A percentile compares a stretch with the other conserved stretches of the same genome.
phyloP scores from a whole-genome alignment of 2,797 vertebrate genomes.

The Heliangelus exortis region DNA sequence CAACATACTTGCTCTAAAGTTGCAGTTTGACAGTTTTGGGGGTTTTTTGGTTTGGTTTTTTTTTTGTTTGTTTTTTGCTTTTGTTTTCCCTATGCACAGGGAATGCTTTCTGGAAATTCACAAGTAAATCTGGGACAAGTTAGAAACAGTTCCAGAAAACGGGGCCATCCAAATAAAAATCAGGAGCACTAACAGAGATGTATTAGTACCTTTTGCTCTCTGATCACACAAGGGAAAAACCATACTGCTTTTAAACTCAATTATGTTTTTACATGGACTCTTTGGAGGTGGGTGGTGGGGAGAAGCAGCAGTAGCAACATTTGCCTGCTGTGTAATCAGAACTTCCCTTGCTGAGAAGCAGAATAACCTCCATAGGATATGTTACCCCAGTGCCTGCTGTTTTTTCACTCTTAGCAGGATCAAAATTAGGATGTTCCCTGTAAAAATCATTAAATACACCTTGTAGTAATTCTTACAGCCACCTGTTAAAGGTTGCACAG shows the following conservation, averaged over 20 bases:
- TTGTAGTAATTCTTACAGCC: not conserved
- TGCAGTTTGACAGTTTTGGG: not conserved
- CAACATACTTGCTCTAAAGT: not conserved
- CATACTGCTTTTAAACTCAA: not conserved
- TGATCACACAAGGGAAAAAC: not conserved
- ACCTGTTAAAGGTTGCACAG: not conserved
- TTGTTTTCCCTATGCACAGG: rapidly evolving
- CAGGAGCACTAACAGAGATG: not conserved
- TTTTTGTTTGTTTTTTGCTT: too few species aligned
- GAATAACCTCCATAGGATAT: not conserved
- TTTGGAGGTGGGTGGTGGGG: rapidly evolving
- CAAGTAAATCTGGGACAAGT: not conserved
- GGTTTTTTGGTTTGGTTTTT: too few species aligned
- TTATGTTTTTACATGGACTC: not conserved
- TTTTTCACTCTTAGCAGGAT: not conserved
- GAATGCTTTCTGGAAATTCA: not conserved
- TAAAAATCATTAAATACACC: not conserved
- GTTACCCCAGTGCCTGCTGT: not conserved
- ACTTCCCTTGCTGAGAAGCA: not conserved
- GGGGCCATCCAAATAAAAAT: not conserved
- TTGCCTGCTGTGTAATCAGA: not conserved
- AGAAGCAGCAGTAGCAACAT: not conserved
- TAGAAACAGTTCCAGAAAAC: not conserved
- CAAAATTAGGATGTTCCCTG: not conserved
- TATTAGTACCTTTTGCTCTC: not conserved